A percentile compares a stretch with the other conserved stretches of the same genome.
Evolutionary conservation across 2,113 vertebrate species (phyloP).

Genomic region (Coptodon rendalli): DNA sequence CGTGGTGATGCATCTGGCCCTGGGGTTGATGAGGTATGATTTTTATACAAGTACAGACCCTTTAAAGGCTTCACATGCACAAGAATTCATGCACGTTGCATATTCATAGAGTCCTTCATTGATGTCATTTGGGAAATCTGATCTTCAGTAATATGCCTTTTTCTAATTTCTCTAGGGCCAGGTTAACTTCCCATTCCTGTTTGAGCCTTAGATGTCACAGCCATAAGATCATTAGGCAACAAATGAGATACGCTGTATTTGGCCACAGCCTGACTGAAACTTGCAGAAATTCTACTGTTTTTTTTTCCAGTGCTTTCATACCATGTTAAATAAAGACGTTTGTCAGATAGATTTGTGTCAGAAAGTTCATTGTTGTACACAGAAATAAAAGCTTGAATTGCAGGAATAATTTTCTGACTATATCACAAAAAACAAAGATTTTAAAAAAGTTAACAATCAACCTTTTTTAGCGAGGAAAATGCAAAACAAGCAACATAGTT

Average conservation of each 20-base stretch:
- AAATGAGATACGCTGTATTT: not conserved
- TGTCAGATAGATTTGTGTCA: not conserved
- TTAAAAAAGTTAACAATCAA: not conserved
- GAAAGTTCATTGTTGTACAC: slow-evolving; percentile 1
- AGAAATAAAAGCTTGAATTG: not conserved
- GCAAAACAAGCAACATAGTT: not conserved
- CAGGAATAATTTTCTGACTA: not conserved
- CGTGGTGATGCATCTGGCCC: slow-evolving; percentile 66
- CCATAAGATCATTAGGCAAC: not conserved
- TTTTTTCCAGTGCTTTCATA: not conserved
- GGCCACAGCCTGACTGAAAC: not conserved
- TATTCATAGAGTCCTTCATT: not conserved
- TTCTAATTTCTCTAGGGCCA: slow-evolving; percentile 41
- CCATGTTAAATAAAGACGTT: slow-evolving; percentile 36
- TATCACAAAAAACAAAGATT: not conserved
- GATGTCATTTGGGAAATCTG: not conserved
- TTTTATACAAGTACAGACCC: not conserved
- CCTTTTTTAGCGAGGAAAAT: not conserved
- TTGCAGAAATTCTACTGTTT: not conserved
- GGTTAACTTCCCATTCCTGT: slow-evolving; percentile 65
- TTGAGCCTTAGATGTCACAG: slow-evolving; percentile 55
- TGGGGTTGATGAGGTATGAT: slow-evolving; percentile 56
- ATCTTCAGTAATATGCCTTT: not conserved
- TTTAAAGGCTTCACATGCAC: not conserved
- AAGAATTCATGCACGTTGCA: not conserved